Evolutionary conservation across 2,113 vertebrate genomes (phyloP).

Genomic region (Girardinichthys multiradiatus): DNA sequence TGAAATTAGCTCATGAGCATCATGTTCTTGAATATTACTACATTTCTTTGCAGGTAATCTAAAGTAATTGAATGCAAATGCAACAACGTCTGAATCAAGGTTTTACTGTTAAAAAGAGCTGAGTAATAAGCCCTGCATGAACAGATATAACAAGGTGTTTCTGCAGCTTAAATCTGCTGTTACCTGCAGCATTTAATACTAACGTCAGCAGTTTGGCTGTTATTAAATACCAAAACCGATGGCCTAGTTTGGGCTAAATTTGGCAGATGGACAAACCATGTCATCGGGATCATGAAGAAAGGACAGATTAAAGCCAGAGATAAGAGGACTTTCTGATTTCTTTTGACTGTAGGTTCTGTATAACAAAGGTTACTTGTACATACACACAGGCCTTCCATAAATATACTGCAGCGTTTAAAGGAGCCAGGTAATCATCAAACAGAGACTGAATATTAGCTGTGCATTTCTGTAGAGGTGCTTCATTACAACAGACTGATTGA

Average conservation of each 20-base stretch:
- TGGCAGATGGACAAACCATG: constrained; percentile 35
- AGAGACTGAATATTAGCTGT: no score
- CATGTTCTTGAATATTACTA: constrained; percentile 6
- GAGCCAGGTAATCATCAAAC: no score
- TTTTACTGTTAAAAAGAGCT: constrained; percentile 12
- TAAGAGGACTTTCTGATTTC: no score
- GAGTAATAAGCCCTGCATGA: constrained; percentile 26
- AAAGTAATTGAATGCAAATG: constrained; percentile 1
- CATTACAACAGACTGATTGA: no score
- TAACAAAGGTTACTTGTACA: no score
- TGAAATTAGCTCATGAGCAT: constrained; percentile 11
- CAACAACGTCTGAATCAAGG: not conserved
- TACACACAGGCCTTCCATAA: no score
- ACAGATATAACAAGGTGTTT: constrained; percentile 16
- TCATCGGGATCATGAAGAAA: constrained; percentile 11
- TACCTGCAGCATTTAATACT: constrained; percentile 39
- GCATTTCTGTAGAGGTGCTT: no score
- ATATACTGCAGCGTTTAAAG: no score
- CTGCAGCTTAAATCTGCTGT: constrained; percentile 30
- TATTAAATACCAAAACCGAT: constrained; percentile 59
- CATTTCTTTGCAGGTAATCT: constrained; percentile 4
- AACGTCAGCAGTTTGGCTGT: constrained; percentile 62
- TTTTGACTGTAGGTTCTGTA: no score
- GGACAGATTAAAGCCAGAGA: constrained; percentile 31
- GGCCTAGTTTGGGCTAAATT: constrained; percentile 51